A percentile compares a stretch with the other conserved stretches of the same genome.
These are phyloP conservation scores for Prunella himalayana DNA, from an alignment of 2,113 vertebrate species.

Conservation along the genomic window DNA sequence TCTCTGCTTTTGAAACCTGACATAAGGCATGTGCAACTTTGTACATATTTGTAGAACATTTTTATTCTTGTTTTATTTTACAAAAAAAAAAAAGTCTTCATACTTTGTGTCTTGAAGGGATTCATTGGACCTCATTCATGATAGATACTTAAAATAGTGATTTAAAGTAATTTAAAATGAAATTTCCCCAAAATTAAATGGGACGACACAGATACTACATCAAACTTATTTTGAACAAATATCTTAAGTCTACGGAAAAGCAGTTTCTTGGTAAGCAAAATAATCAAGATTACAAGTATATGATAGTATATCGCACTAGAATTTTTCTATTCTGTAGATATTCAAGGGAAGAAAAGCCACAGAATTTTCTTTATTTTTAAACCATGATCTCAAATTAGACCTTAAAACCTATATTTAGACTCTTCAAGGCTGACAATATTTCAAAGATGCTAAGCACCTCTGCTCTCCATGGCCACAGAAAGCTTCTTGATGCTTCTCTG, in stretches of 20 bases:
- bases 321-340: background rate
- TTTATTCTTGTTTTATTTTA: background rate
- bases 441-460: background rate
- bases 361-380: background rate
- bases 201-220: background rate
- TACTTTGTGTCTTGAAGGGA: background rate
- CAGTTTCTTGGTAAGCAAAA: background rate
- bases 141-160: background rate
- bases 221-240: background rate
- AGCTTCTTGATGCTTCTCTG: background rate
- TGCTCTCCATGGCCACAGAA: slow-evolving; percentile 8
- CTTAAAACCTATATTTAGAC: slow-evolving; percentile 2
- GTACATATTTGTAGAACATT: background rate
- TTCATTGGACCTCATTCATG: background rate
- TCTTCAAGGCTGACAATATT: background rate
- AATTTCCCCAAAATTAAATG: background rate
- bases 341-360: background rate
- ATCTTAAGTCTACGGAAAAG: background rate
- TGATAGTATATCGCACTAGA: background rate
- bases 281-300: background rate
- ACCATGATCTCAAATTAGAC: background rate
- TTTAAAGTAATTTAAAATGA: background rate
- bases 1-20: background rate
- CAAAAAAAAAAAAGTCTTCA: background rate
- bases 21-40: background rate